These are phyloP conservation scores for Sturnus vulgaris DNA, from an alignment of 2,113 vertebrate species.

Conservation along the genomic window DNA sequence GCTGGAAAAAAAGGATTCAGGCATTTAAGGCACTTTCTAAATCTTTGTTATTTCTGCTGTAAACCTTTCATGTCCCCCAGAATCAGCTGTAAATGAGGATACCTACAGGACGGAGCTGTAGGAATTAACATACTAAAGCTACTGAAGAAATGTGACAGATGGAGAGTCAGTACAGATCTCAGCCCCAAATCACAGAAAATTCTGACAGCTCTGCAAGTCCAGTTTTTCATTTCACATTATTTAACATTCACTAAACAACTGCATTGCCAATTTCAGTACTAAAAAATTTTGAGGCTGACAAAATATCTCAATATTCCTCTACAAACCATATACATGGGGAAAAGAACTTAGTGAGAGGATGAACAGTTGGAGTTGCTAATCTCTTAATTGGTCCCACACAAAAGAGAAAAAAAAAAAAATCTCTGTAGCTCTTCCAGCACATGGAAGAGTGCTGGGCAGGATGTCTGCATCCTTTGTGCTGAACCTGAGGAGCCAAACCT, in stretches of 20 bases:
- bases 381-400: not conserved
- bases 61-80: not conserved
- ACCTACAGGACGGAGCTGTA: not conserved
- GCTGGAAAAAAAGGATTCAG: not conserved
- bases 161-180: not conserved
- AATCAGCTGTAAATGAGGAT: conserved; percentile 5
- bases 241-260: not conserved
- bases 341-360: not conserved
- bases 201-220: not conserved
- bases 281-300: not conserved
- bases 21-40: not conserved
- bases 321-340: fast-evolving
- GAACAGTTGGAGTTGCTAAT: not conserved
- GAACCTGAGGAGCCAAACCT: not conserved
- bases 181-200: not conserved
- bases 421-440: not conserved
- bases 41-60: not conserved
- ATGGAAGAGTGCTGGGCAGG: not conserved
- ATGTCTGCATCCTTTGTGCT: not conserved
- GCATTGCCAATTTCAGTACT: not conserved
- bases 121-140: not conserved
- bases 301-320: not conserved
- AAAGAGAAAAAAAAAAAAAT: not conserved
- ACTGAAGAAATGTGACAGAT: not conserved
- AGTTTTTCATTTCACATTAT: not conserved